Conservation (phyloP, 2,888 invertebrate species). For the Agriopis aurantiaria region DNA sequence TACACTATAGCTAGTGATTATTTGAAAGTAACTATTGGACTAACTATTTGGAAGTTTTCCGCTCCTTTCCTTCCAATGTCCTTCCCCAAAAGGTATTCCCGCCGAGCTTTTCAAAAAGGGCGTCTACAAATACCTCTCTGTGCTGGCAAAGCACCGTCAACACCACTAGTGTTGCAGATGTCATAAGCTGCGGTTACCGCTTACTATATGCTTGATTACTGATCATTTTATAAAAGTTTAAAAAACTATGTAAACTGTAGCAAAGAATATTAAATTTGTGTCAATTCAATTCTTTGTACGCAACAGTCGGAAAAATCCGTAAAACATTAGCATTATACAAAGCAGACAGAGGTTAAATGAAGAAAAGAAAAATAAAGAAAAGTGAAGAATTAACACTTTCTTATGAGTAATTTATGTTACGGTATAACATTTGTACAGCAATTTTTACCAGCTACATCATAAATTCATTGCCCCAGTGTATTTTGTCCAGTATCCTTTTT, state of each 20-base stretch:
- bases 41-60: not conserved
- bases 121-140: too few relatives aligned
- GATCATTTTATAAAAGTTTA: too few relatives aligned
- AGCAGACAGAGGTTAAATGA: not conserved
- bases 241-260: not conserved
- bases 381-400: not conserved
- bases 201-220: too few relatives aligned
- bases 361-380: too few relatives aligned
- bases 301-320: not conserved
- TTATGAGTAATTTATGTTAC: not conserved
- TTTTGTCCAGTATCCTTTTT: not conserved
- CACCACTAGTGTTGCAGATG: too few relatives aligned
- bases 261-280: not conserved
- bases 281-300: not conserved
- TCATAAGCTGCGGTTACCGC: too few relatives aligned
- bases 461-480: not conserved
- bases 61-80: too few relatives aligned
- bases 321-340: not conserved
- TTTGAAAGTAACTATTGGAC: not conserved
- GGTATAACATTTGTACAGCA: not conserved
- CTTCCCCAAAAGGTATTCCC: too few relatives aligned
- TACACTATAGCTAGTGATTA: not conserved
- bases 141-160: too few relatives aligned
- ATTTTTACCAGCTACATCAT: not conserved
- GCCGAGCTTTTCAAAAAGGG: too few relatives aligned